These are phyloP conservation scores for Pipistrellus pygmaeus DNA, from an alignment of 2,797 vertebrate species.

Conservation along the genomic window DNA sequence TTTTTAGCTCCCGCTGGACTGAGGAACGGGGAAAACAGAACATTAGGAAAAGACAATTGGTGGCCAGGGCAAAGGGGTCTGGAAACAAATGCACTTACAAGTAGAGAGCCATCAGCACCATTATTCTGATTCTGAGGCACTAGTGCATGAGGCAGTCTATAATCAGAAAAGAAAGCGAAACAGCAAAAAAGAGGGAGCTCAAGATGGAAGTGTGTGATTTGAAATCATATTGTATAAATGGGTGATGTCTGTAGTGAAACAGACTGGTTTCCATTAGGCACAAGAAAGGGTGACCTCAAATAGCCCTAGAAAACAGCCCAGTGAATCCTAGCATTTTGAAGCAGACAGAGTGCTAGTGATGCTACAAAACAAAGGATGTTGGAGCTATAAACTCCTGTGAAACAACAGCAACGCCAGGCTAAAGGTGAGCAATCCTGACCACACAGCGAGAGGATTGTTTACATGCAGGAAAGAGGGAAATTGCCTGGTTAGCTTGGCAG, in stretches of 20 bases:
- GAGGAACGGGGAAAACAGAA: background rate
- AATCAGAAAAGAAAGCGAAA: background rate
- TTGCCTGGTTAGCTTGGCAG: background rate
- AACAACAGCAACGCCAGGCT: background rate
- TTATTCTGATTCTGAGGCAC: background rate
- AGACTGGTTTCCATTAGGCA: background rate
- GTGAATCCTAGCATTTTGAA: constrained; percentile 6
- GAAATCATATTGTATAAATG: background rate
- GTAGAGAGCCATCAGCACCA: background rate
- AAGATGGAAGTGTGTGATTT: background rate
- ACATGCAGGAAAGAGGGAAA: background rate
- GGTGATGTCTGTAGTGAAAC: background rate
- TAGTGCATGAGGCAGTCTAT: background rate
- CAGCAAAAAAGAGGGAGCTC: background rate
- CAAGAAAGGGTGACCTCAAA: background rate
- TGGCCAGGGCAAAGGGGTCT: background rate
- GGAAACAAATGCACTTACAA: background rate
- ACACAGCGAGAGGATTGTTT: background rate
- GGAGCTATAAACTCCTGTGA: background rate
- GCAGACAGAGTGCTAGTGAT: background rate
- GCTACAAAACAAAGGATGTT: background rate
- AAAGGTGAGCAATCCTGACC: background rate
- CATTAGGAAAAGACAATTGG: constrained; percentile 32
- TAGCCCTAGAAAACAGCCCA: background rate
- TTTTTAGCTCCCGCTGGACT: background rate